These are phyloP conservation scores for Pitta sordida DNA, from an alignment of 2,113 vertebrate genomes.

Conservation along the genomic window DNA sequence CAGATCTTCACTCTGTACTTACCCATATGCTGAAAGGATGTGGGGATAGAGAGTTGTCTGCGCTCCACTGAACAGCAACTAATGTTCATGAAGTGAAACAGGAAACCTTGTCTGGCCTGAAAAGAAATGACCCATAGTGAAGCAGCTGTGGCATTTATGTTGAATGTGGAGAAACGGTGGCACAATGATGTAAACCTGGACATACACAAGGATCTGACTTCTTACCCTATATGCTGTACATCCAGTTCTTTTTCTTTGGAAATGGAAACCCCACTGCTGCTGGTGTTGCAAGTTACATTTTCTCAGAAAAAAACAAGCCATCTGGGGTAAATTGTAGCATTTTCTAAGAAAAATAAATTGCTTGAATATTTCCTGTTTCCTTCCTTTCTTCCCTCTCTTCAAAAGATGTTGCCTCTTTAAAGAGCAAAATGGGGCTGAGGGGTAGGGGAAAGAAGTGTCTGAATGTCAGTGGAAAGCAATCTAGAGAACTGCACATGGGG, in stretches of 20 bases:
- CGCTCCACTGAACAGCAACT: not conserved
- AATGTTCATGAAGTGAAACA: not conserved
- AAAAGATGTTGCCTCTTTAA: not conserved
- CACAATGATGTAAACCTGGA: accelerated
- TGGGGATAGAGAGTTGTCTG: not conserved
- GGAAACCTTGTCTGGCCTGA: not conserved
- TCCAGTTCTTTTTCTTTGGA: not conserved
- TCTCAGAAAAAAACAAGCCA: not conserved
- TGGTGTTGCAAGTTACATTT: not conserved
- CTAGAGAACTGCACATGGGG: not conserved
- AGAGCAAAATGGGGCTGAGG: not conserved
- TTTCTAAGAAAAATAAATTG: not conserved
- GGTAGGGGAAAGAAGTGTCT: not conserved
- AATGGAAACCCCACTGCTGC: not conserved
- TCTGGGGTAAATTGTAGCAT: not conserved
- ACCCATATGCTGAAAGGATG: not conserved
- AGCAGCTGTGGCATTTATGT: not conserved
- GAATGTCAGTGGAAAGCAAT: not conserved
- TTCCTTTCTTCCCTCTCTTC: not conserved
- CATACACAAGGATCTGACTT: not conserved
- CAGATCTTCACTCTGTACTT: not conserved
- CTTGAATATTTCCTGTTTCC: not conserved
- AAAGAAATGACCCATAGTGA: not conserved
- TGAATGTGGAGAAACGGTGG: not conserved
- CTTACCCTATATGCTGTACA: not conserved